Percentiles rank a stretch among this genome's conserved stretches.
phyloP scores from a whole-genome alignment of 2,113 vertebrate genomes.

The Hippocampus barbouri region DNA sequence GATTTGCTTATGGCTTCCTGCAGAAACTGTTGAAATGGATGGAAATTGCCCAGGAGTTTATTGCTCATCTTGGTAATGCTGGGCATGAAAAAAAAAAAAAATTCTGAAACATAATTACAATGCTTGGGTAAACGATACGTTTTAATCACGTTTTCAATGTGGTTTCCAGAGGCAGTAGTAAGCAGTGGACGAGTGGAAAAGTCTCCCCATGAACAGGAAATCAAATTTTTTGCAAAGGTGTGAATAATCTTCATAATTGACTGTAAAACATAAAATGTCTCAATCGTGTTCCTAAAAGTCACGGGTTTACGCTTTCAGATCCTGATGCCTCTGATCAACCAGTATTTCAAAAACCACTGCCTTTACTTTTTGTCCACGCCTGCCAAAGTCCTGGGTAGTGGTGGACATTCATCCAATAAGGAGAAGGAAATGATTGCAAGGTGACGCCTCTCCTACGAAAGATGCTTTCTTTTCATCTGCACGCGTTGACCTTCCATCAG shows the following conservation, averaged over 20 bases:
- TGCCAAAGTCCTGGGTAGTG: slow-evolving; percentile 87
- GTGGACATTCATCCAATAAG: slow-evolving; percentile 89
- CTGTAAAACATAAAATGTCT: too few species aligned
- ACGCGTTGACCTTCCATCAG: not conserved
- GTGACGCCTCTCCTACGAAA: slow-evolving; percentile 50
- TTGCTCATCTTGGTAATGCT: slow-evolving; percentile 83
- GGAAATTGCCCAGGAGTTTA: slow-evolving; percentile 94
- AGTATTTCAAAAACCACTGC: slow-evolving; percentile 89
- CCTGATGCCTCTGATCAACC: slow-evolving; percentile 87
- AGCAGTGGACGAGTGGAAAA: slow-evolving; percentile 94
- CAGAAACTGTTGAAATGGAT: slow-evolving; percentile 90
- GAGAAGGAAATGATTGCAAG: slow-evolving; percentile 96
- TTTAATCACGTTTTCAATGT: not conserved
- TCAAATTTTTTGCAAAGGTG: slow-evolving; percentile 94
- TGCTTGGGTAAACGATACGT: not conserved
- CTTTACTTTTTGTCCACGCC: slow-evolving; percentile 79
- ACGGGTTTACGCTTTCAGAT: slow-evolving; percentile 68
- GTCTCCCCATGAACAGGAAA: slow-evolving; percentile 92
- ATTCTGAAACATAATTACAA: not conserved
- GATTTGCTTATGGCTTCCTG: slow-evolving; percentile 90
- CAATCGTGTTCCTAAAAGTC: too few species aligned
- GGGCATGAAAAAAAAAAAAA: not conserved
- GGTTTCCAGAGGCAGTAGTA: slow-evolving; percentile 84
- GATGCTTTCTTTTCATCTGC: not conserved
- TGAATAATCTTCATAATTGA: slow-evolving; percentile 1